Base-by-base conservation (phyloP, 2,888 invertebrate species). In the Ormyrus thymus region DNA sequence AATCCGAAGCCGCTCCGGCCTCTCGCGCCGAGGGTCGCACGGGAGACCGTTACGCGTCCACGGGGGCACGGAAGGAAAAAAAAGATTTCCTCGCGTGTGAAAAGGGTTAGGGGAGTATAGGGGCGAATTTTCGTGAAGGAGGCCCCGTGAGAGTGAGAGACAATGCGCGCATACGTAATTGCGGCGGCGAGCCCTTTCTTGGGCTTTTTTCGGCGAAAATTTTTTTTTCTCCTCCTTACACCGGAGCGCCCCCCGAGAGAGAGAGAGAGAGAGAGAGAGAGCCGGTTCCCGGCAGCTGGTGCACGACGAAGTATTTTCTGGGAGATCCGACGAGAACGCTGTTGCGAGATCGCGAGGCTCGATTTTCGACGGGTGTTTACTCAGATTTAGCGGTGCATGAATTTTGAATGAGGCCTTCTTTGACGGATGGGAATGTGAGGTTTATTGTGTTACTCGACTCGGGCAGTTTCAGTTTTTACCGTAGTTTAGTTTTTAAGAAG, bases 81-180 rank as follows among this genome's bases (percentile, higher is more conserved):
- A 71, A 59, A 65, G 46, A 43, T 6, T 45, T 56, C 13, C n/a
- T 9, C 51, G 50, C 7, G 53, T n/a, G 53, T 53, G 56, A 76
- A 72, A 73, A 70, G 66, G 77, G 62, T 53, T 68, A 58, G 72
- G 51, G 59, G 64, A 46, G 59, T n/a, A n/a, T n/a, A 64, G 68
- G 64, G 61, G 65, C 55, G 46, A 65, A 73, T 71, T 79, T 76
- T 74, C 76, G 80, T 65, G 59, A 56, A 74, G 83, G 81, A 82
- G 82, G 29, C 29, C 3, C 65, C 48, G 77, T 70, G 77, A 77
- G 64, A 77, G 59, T 71, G 51, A 13, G 62, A 13, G 7, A 29
- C 29, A 29, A 29, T 29, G 13, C 43, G 70, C 48, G 50, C 68
- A 62, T 56, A 68, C 66, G 73, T 46, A 29, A 73, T 59, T 68